Evolutionary conservation across 2,797 vertebrate genomes (phyloP), one percentile per base, ranked within the genome.

Genomic region (Tympanoctomys barrerae): DNA sequence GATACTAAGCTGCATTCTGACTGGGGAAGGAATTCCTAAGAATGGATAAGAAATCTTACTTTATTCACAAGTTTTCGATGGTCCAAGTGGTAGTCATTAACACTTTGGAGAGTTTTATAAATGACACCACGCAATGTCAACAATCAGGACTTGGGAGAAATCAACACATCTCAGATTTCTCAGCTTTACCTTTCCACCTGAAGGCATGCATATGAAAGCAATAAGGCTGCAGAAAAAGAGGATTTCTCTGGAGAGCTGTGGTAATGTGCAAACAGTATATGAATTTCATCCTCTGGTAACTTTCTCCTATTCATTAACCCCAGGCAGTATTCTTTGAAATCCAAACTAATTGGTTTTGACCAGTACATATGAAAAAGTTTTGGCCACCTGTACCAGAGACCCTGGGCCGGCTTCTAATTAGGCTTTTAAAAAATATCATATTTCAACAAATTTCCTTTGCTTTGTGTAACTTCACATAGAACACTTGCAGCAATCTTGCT

Each of bases 361-460:
- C 16, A 31, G 61, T 31, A 93, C 66, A 49, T 52, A 57, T 80
- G 82, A 95, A 94, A 70, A 81, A 68, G 19, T 12, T 42, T 94
- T 91, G 78, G 21, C 61, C 71, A 95, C 90, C 64, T 96, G 86
- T 97, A 95, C 68, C 93, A 96, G 98, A 99, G 98, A 99, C 97
- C 95, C 96, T 90, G 97, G 96, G 36, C 95, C 97, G 26, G 84
- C 96, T 95, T 97, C 68, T 73, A 28, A 91, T 95, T 95, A 86
- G 4, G 24, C 73, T 91, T 97, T 83, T 33, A 3, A 57, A 62
- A 95, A 90, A 87, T 81, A 90, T 39, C 57, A 26, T 62, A 87
- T 96, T 96, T 91, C 89, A 96, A 64, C 80, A 93, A 92, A 96
- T 87, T 78, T 92, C 89, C n/a, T 91, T 87, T 89, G n/a, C 36